phyloP scores from a whole-genome alignment of 2,888 invertebrate genomes.

The Heliconius ethilla region DNA sequence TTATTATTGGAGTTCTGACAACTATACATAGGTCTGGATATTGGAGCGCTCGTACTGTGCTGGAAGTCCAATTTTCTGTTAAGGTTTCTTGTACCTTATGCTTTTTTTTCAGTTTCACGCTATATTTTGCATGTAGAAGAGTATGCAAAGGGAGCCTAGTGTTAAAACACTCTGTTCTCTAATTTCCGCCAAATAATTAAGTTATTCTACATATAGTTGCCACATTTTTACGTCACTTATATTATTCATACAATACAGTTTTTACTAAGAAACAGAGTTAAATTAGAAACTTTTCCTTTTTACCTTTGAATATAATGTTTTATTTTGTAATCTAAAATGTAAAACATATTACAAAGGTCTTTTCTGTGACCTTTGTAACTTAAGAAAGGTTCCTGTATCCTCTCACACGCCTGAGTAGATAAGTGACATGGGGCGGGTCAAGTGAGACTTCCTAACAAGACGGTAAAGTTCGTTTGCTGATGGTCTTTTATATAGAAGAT shows the following conservation, averaged over 20 bases:
- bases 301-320: not conserved
- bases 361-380: not conserved
- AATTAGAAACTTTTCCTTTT: not conserved
- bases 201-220: too few species aligned
- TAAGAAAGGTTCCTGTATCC: slow-evolving; percentile 21
- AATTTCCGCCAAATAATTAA: too few species aligned
- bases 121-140: too few species aligned
- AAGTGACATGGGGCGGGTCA: slow-evolving; percentile 30
- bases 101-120: too few species aligned
- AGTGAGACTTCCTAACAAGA: slow-evolving; percentile 27
- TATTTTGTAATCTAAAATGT: not conserved
- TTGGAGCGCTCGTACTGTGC: slow-evolving; percentile 19
- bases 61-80: slow-evolving; percentile 1
- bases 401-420: slow-evolving; percentile 20
- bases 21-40: slow-evolving; percentile 29
- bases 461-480: slow-evolving; percentile 4
- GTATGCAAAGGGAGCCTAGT: too few species aligned
- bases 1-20: slow-evolving; percentile 54
- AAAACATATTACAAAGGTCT: not conserved
- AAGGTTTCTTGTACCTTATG: not conserved
- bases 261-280: not conserved
- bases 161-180: too few species aligned
- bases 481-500: not conserved
- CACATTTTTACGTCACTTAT: too few species aligned
- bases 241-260: too few species aligned